Percentiles rank a stretch among this genome's conserved stretches.
Evolutionary conservation across 1,140 invertebrate genomes (phyloP).

Genomic region (Melitaea cinxia): DNA sequence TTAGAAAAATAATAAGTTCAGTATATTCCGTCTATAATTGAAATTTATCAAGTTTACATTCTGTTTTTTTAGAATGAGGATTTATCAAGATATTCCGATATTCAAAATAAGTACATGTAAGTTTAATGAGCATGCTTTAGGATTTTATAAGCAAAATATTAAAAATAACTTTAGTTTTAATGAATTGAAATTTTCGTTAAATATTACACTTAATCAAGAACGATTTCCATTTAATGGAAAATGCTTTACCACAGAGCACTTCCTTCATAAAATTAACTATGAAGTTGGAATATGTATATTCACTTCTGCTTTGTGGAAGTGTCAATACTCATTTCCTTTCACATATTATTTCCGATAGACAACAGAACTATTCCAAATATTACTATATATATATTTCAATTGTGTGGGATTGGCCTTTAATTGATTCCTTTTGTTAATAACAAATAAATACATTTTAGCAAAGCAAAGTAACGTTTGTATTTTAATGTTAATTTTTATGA

Average conservation of each 20-base stretch:
- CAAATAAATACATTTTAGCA: background rate
- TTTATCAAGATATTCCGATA: too few species aligned
- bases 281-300: constrained; percentile 2
- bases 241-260: constrained; percentile 8
- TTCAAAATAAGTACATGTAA: too few species aligned
- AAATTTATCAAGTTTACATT: too few species aligned
- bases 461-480: too few species aligned
- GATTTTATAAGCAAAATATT: too few species aligned
- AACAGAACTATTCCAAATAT: constrained; percentile 8
- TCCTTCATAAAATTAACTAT: constrained; percentile 11
- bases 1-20: too few species aligned
- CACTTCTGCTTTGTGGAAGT: background rate
- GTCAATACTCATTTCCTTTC: constrained; percentile 29
- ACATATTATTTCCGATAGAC: constrained; percentile 14
- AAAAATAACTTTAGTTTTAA: background rate
- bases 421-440: too few species aligned
- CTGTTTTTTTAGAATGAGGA: too few species aligned
- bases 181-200: background rate
- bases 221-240: constrained; percentile 7
- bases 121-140: too few species aligned
- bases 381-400: constrained; percentile 2
- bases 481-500: too few species aligned
- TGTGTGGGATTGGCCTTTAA: background rate
- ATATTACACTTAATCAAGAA: background rate
- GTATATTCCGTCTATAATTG: too few species aligned